A percentile compares a stretch with the other conserved stretches of the same genome.
Conservation (phyloP, 2,797 vertebrate genomes). For the Bovichtus variegatus region DNA sequence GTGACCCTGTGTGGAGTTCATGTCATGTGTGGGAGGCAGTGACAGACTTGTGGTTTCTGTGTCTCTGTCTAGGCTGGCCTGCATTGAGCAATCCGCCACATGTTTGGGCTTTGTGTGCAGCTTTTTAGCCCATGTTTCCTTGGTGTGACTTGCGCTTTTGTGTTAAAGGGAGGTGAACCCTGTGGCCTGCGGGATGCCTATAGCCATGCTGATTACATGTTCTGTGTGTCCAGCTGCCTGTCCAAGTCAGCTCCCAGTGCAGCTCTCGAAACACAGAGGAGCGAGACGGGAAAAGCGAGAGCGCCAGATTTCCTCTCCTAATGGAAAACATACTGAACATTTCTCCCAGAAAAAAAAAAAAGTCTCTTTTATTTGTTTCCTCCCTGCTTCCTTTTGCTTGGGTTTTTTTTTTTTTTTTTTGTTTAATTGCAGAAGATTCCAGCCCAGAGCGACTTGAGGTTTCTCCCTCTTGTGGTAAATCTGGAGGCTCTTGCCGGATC, state of each 20-base stretch:
- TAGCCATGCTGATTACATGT: constrained; percentile 74
- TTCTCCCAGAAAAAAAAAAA: constrained; percentile 65
- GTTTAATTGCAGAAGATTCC: constrained; percentile 70
- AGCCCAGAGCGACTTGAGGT: constrained; percentile 63
- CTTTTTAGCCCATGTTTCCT: constrained; percentile 67
- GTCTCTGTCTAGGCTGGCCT: constrained; percentile 76
- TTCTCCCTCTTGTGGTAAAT: constrained; percentile 78
- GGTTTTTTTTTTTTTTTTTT: constrained; percentile 39
- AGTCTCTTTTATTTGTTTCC: constrained; percentile 75
- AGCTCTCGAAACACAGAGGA: constrained; percentile 39
- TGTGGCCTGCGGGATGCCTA: constrained; percentile 63
- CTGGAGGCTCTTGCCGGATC: constrained; percentile 63
- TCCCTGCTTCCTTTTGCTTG: constrained; percentile 62
- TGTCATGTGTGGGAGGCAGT: constrained; percentile 74
- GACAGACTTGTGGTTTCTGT: constrained; percentile 76
- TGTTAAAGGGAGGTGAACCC: constrained; percentile 62
- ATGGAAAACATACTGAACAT: constrained; percentile 74
- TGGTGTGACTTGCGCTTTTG: constrained; percentile 72
- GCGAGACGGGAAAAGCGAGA: constrained; percentile 15
- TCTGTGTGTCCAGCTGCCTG: constrained; percentile 64
- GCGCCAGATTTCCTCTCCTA: constrained; percentile 58
- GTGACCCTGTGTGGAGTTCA: constrained; percentile 79
- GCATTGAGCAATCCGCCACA: constrained; percentile 75
- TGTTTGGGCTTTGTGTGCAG: constrained; percentile 76
- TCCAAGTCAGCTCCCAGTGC: constrained; percentile 30